Conservation (phyloP, 2,888 invertebrate species). For the Melieria crassipennis region DNA sequence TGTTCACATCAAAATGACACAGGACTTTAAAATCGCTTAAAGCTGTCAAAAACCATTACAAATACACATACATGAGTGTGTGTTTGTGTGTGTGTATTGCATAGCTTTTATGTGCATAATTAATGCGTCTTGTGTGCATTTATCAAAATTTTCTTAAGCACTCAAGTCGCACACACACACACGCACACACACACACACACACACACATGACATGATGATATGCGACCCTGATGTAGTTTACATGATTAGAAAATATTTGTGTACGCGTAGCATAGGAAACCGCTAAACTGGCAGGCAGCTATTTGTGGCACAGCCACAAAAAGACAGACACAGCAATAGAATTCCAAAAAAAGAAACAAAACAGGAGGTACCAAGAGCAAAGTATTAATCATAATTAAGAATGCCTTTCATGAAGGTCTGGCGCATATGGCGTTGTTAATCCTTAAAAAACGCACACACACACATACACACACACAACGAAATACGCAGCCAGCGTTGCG, state of each 20-base stretch:
- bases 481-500: neutral
- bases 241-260: too few species aligned
- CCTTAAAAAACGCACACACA: constrained; percentile 28
- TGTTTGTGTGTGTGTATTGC: neutral
- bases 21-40: too few species aligned
- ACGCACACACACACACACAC: neutral
- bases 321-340: neutral
- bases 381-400: constrained; percentile 58
- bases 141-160: too few species aligned
- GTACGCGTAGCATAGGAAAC: too few species aligned
- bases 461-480: neutral
- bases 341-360: neutral
- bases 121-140: too few species aligned
- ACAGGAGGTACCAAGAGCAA: neutral
- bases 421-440: constrained; percentile 33
- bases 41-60: neutral
- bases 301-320: neutral
- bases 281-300: too few species aligned
- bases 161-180: neutral
- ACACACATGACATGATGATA: too few species aligned
- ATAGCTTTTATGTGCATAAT: too few species aligned
- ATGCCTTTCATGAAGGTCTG: constrained; percentile 43
- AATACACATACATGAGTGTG: neutral
- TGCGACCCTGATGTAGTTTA: too few species aligned
- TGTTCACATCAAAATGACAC: too few species aligned